Base-by-base conservation (phyloP, 1,140 invertebrate genomes). In the Augochlora pura region DNA sequence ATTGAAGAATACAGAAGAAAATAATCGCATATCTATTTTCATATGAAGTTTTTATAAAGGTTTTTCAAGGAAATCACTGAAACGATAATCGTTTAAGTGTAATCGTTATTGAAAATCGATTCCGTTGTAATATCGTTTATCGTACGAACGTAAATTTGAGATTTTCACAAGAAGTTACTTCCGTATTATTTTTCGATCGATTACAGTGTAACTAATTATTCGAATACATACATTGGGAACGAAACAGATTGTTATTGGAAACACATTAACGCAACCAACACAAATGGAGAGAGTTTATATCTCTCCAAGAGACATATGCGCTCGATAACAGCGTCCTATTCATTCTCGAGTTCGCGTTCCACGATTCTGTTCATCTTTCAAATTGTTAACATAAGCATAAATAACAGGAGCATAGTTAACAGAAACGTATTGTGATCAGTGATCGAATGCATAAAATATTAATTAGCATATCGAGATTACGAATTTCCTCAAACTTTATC, bases 231-330 rank as follows among this genome's bases (percentile, higher is more conserved):
- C 32, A 42, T 25, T 38, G 59, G 32, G 21, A 42, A 42, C 18
- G 60, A 59, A 72, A 64, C 76, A 46, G 68, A 72, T 77, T 62
- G 76, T 18, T 78, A 78, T 78, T 70, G 76, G 76, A 72, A 78
- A 78, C 76, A 46, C 76, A 64, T 78, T 78, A 78, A 78, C 59
- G 76, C 68, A 23, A 18, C n/a, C 46, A 32, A 78, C 69, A 38
- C 68, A 78, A 72, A 72, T 64, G 60, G 68, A 9, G 68, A 9
- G 59, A 54, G 60, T 64, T 77, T 64, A 46, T 59, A 64, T 78
- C 59, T 64, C 68, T 78, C 76, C 39, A 49, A 59, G 49, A 78
- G 76, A 78, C 76, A 64, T 64, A 72, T 64, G 75, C 52, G 76
- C 68, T 27, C 59, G 76, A 71, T 77, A 77, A 77, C 76, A 62